Conservation (phyloP, 92 coral and sea anemone genomes). For the Phenganax marumi region DNA sequence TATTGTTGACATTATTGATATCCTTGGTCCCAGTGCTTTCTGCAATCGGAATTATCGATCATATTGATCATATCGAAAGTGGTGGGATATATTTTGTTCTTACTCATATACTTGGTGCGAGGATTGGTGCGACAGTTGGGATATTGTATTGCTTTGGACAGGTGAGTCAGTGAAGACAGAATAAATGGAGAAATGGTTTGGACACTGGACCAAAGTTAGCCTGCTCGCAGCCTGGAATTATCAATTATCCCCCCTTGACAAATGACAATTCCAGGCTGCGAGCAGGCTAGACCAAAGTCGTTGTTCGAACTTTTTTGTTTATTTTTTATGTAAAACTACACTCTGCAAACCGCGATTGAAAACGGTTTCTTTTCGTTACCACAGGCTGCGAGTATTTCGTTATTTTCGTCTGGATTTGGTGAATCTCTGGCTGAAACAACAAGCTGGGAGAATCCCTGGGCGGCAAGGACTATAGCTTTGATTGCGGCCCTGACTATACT, state of each 20-base stretch:
- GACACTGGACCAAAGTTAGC: no score
- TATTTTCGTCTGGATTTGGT: constrained; percentile 97
- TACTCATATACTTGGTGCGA: constrained; percentile 90
- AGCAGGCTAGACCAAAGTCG: no score
- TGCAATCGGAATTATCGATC: constrained; percentile 92
- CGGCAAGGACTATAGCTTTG: constrained; percentile 89
- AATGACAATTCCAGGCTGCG: no score
- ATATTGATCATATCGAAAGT: constrained; percentile 82
- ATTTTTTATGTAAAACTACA: background rate
- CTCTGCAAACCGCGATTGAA: no score
- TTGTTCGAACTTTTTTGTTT: background rate
- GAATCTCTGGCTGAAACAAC: constrained; percentile 95
- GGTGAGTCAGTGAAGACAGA: constrained; percentile 48
- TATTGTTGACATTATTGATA: constrained; percentile 82
- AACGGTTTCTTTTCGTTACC: background rate
- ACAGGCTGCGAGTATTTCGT: constrained; percentile 92
- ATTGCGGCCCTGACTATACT: constrained; percentile 73
- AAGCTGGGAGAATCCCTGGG: constrained; percentile 96
- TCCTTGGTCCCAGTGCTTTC: constrained; percentile 95
- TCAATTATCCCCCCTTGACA: no score
- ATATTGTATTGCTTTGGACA: constrained; percentile 88
- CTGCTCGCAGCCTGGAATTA: no score
- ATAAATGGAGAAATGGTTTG: no score
- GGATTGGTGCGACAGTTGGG: constrained; percentile 89
- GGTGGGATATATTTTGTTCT: constrained; percentile 94